These are phyloP conservation scores for Stenolophus ochropezus DNA, from an alignment of 2,888 invertebrate genomes.

Conservation along the genomic window DNA sequence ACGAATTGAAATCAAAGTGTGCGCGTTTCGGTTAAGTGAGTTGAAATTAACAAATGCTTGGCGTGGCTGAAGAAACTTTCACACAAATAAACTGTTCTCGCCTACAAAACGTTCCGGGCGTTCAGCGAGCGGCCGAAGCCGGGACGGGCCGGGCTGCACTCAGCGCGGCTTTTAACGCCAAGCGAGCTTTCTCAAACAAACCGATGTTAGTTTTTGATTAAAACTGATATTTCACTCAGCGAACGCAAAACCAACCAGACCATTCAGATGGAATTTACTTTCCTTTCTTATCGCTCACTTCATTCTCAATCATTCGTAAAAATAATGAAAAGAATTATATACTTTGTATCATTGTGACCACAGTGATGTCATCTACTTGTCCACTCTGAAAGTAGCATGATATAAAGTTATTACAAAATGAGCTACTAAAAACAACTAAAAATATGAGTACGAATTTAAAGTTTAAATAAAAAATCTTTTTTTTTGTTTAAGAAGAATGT, in stretches of 20 bases:
- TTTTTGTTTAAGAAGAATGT: no score
- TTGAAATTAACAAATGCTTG: slow-evolving; percentile 60
- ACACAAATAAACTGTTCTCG: slow-evolving; percentile 54
- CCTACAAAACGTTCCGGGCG: slow-evolving; percentile 25
- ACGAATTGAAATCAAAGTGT: slow-evolving; percentile 57
- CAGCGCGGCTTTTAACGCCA: neutral
- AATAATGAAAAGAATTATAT: neutral
- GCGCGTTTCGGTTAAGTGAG: slow-evolving; percentile 54
- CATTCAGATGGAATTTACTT: neutral
- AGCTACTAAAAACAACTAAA: no score
- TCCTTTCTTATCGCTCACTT: neutral
- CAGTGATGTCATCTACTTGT: no score
- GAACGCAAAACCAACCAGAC: neutral
- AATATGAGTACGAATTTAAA: no score
- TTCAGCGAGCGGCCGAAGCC: neutral
- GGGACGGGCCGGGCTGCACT: neutral
- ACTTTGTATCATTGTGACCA: neutral
- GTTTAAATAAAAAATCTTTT: no score
- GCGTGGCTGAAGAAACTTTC: slow-evolving; percentile 55
- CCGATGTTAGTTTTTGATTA: slow-evolving; percentile 43
- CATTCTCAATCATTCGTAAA: neutral
- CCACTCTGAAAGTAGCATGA: no score
- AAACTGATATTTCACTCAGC: slow-evolving; percentile 38
- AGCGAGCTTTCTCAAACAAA: slow-evolving; percentile 2
- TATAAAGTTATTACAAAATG: no score